These are phyloP conservation scores for Eolophus roseicapilla DNA, from an alignment of 2,113 vertebrate genomes.

Conservation along the genomic window DNA sequence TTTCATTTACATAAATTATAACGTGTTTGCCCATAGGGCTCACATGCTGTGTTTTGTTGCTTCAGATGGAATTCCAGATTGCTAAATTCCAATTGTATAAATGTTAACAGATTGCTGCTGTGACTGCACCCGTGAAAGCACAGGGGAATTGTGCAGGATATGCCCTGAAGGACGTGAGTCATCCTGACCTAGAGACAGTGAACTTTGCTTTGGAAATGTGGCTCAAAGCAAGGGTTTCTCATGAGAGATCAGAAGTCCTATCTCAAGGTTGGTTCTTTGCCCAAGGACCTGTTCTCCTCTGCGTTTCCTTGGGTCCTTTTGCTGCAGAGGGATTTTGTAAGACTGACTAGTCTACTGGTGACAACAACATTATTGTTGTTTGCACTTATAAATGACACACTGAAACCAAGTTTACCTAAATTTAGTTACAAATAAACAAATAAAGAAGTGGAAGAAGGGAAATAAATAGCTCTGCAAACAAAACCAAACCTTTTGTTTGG, in stretches of 20 bases:
- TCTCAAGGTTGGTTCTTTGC: background rate
- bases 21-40: conserved; percentile 40
- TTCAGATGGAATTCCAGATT: conserved; percentile 61
- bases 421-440: conserved; percentile 11
- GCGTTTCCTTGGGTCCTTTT: background rate
- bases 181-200: conserved; percentile 27
- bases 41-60: conserved; percentile 28
- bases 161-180: conserved; percentile 33
- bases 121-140: background rate
- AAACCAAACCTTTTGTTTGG: conserved; percentile 38
- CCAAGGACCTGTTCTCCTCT: conserved; percentile 19
- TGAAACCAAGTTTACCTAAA: conserved; percentile 46
- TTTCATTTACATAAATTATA: conserved; percentile 24
- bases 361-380: background rate
- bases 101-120: conserved; percentile 52
- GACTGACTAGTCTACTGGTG: background rate
- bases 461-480: background rate
- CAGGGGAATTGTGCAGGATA: conserved; percentile 13
- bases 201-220: conserved; percentile 30
- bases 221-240: conserved; percentile 18
- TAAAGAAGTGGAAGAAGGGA: background rate
- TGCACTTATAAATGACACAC: background rate
- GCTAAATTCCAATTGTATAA: conserved; percentile 48
- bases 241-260: background rate
- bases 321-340: conserved; percentile 13